Percentiles rank a stretch among this genome's conserved stretches.
These are phyloP conservation scores for Teleopsis dalmanni DNA, from an alignment of 1,140 invertebrate genomes.

Conservation along the genomic window DNA sequence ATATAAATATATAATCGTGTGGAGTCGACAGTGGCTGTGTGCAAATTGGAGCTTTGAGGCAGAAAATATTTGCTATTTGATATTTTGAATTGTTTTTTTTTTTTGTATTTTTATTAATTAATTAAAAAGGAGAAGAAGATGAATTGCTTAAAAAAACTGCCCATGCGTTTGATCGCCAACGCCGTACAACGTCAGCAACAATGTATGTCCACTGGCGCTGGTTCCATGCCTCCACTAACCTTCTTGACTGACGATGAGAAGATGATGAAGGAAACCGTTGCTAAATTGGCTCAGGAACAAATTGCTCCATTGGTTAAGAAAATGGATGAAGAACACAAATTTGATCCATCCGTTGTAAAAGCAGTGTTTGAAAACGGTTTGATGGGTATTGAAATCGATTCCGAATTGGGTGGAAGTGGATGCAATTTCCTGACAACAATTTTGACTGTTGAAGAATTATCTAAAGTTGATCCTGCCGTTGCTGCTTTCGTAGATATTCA, in stretches of 20 bases:
- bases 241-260: conserved; percentile 65
- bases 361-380: conserved; percentile 55
- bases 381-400: conserved; percentile 88
- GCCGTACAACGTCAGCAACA: conserved; percentile 34
- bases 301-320: conserved; percentile 79
- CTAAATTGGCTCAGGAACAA: conserved; percentile 78
- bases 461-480: conserved; percentile 85
- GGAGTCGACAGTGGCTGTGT: too few relatives aligned
- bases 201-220: conserved; percentile 25
- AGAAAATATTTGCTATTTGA: too few relatives aligned
- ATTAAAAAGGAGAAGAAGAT: too few relatives aligned
- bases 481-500: conserved; percentile 86
- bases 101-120: too few relatives aligned
- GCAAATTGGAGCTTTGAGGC: too few relatives aligned
- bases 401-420: conserved; percentile 79
- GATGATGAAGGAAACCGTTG: conserved; percentile 73
- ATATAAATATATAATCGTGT: too few relatives aligned
- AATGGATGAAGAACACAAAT: conserved; percentile 83
- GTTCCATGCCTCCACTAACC: conserved; percentile 51
- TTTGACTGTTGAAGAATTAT: conserved; percentile 85
- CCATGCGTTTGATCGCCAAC: conserved; percentile 35
- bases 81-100: too few relatives aligned
- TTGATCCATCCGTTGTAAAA: conserved; percentile 46
- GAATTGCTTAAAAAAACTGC: conserved; percentile 38
- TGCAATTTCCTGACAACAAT: conserved; percentile 84